These are phyloP conservation scores for Argyra leucocephala DNA, from an alignment of 2,888 invertebrate genomes.

Conservation along the genomic window DNA sequence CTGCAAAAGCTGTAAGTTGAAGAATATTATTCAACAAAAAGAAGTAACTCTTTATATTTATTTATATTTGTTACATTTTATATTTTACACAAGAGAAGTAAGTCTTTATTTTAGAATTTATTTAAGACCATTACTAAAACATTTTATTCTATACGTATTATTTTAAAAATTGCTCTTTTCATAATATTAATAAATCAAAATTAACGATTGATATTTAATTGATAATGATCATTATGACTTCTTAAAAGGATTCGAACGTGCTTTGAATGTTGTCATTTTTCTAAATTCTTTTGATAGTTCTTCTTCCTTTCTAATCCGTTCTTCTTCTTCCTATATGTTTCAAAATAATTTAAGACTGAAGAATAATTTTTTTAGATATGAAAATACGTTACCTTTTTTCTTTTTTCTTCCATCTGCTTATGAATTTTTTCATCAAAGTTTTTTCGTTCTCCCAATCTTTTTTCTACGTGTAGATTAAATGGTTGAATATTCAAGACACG, in stretches of 20 bases:
- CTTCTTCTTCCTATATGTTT: slow-evolving; percentile 35
- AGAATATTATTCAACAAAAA: too few relatives aligned
- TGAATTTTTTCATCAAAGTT: slow-evolving; percentile 32
- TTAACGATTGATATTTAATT: too few relatives aligned
- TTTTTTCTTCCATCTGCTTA: slow-evolving; percentile 29
- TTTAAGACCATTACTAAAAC: too few relatives aligned
- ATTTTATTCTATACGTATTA: too few relatives aligned
- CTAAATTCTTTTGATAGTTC: slow-evolving; percentile 34
- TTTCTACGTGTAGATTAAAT: slow-evolving; percentile 34
- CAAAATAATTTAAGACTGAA: slow-evolving; percentile 14
- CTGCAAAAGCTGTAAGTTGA: too few relatives aligned
- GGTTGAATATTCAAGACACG: slow-evolving; percentile 28
- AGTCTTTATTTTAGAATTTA: too few relatives aligned
- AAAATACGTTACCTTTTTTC: slow-evolving; percentile 32
- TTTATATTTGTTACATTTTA: too few relatives aligned
- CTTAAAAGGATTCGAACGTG: slow-evolving; percentile 42
- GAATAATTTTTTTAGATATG: background rate
- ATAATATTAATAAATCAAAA: too few relatives aligned
- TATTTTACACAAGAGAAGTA: too few relatives aligned
- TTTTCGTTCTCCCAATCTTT: slow-evolving; percentile 35
- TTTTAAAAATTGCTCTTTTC: too few relatives aligned
- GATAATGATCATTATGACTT: slow-evolving; percentile 16
- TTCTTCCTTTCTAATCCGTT: slow-evolving; percentile 34
- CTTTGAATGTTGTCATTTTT: slow-evolving; percentile 38
- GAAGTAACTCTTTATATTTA: too few relatives aligned